Base-by-base conservation (phyloP, 2,797 vertebrate genomes). In the Sylvilagus floridanus region DNA sequence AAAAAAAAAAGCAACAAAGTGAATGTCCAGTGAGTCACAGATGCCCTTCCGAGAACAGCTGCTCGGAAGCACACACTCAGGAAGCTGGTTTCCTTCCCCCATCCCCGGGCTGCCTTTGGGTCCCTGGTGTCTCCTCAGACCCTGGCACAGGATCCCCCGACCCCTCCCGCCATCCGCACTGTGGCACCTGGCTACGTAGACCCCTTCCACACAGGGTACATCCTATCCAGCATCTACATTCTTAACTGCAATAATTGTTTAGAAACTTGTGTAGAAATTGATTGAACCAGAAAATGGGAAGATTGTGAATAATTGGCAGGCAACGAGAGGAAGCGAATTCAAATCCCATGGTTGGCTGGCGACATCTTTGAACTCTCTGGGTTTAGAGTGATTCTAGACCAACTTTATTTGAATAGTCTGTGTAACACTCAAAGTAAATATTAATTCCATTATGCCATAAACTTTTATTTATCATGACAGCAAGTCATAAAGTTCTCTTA, bases 381-480 rank as follows among this genome's bases (percentile, higher is more conserved):
- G 1, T 88, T 30, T 77, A 91, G 95, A 93, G 95, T 87, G 78
- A 52, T 94, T 97, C 95, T 82, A 79, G 95, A 95, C 97, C 88
- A 94, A 78, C 95, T 97, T 96, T 97, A 97, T 98, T 97, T 97
- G 97, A 96, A 97, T 93, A 96, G 95, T 96, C 97, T 86, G 81
- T 91, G 68, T 82, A 93, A 94, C 97, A 97, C 96, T 96, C 97
- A 96, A 96, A 98, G 98, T 98, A 98, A 98, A 98, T 98, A 98
- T 98, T 98, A 98, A 98, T 98, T 98, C 97, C 97, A 97, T 98
- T 98, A 97, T 96, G 95, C 98, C 97, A 95, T 98, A 98, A 98
- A 97, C 97, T 96, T 96, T 98, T 97, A 98, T 97, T 98, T 98
- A 97, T 97, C 97, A 90, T 90, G 97, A 97, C 98, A 98, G 97